Percentiles rank a stretch among this genome's conserved stretches.
These are phyloP conservation scores for Charanyca ferruginea DNA, from an alignment of 2,888 invertebrate genomes.

Conservation along the genomic window DNA sequence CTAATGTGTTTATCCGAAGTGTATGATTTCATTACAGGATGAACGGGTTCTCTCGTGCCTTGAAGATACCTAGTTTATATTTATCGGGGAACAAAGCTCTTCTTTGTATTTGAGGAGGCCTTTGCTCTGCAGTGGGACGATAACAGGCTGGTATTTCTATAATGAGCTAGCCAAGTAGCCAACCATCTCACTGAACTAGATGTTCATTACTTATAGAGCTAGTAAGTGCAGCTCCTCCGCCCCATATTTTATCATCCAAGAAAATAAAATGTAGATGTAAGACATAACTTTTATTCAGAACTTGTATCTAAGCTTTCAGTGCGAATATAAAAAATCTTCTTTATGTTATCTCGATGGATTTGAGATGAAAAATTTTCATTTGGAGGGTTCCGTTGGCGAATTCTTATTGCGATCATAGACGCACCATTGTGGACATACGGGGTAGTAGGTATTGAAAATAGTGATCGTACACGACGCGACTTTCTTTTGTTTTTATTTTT, in stretches of 20 bases:
- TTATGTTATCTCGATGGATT: slow-evolving; percentile 55
- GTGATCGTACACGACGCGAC: neutral
- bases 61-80: no score
- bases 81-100: no score
- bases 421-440: slow-evolving; percentile 58
- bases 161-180: neutral
- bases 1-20: no score
- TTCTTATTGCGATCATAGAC: slow-evolving; percentile 69
- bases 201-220: slow-evolving; percentile 25
- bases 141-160: no score
- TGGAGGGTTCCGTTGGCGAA: slow-evolving; percentile 68
- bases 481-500: neutral
- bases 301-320: slow-evolving; percentile 42
- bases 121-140: no score
- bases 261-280: slow-evolving; percentile 41
- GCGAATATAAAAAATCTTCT: slow-evolving; percentile 49
- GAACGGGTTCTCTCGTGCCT: no score
- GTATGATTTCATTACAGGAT: no score
- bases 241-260: slow-evolving; percentile 43
- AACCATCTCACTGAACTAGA: neutral
- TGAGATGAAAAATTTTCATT: slow-evolving; percentile 69
- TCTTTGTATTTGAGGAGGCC: no score
- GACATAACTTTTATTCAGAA: slow-evolving; percentile 50
- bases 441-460: neutral
- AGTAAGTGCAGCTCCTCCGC: slow-evolving; percentile 27